phyloP scores from a whole-genome alignment of 2,888 invertebrate species.

The Hypomecis punctinalis region DNA sequence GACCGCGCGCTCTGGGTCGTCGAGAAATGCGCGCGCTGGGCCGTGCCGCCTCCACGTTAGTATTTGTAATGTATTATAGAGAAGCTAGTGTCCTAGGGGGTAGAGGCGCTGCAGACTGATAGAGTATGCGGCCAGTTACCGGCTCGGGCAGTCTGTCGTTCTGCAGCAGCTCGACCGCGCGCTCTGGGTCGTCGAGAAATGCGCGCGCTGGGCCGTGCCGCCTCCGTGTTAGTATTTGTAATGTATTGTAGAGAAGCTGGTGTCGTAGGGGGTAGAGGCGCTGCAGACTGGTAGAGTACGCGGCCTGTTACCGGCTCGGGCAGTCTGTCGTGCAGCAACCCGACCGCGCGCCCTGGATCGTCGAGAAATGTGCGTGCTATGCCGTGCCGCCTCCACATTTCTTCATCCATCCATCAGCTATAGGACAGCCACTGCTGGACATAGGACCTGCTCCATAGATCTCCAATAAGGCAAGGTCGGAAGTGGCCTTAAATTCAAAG shows the following conservation, averaged over 20 bases:
- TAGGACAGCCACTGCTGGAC: too few relatives aligned
- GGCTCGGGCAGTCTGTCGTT: slow-evolving; percentile 47
- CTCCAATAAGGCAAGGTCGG: too few relatives aligned
- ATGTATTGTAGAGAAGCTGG: neutral
- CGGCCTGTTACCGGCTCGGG: too few relatives aligned
- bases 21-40: slow-evolving; percentile 85
- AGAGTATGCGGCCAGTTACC: slow-evolving; percentile 24
- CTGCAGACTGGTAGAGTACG: slow-evolving; percentile 24
- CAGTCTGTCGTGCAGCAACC: slow-evolving; percentile 60
- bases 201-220: slow-evolving; percentile 85
- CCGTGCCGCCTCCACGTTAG: slow-evolving; percentile 80
- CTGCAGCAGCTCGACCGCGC: slow-evolving; percentile 75
- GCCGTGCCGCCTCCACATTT: too few relatives aligned
- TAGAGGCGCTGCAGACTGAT: too few relatives aligned
- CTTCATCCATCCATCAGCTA: too few relatives aligned
- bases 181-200: slow-evolving; percentile 83
- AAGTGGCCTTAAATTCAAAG: too few relatives aligned
- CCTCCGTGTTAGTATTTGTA: slow-evolving; percentile 65
- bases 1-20: slow-evolving; percentile 82
- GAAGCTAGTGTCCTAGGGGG: neutral
- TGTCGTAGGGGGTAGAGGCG: too few relatives aligned
- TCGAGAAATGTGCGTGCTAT: slow-evolving; percentile 74
- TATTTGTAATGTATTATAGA: slow-evolving; percentile 21
- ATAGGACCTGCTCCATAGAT: too few relatives aligned
- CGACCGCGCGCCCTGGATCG: slow-evolving; percentile 80